A percentile compares a stretch with the other conserved stretches of the same genome.
These are phyloP conservation scores for Agrypnia vestita DNA, from an alignment of 1,140 invertebrate genomes.

Conservation along the genomic window DNA sequence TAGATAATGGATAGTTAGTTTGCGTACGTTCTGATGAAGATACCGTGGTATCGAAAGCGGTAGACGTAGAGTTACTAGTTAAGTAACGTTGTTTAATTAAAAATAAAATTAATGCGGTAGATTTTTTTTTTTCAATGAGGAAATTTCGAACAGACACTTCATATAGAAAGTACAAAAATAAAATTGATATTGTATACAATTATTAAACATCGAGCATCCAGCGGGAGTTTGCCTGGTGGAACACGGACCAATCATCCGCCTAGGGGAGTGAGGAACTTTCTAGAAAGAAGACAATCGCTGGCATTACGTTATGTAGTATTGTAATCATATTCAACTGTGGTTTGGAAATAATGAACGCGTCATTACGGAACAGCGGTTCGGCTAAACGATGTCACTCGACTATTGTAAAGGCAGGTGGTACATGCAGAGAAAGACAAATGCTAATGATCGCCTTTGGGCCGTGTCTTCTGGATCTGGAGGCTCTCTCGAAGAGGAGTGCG, in stretches of 20 bases:
- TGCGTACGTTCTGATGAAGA: too few relatives aligned
- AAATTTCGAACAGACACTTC: too few relatives aligned
- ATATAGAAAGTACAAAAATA: too few relatives aligned
- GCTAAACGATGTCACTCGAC: conserved; percentile 41
- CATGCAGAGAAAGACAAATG: conserved; percentile 32
- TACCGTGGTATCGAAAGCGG: too few relatives aligned
- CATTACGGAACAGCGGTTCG: conserved; percentile 36
- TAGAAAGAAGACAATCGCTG: conserved; percentile 29
- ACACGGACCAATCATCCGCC: conserved; percentile 23
- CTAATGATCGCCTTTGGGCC: conserved; percentile 32
- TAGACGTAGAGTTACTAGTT: too few relatives aligned
- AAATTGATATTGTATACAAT: too few relatives aligned
- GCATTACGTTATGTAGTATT: conserved; percentile 3
- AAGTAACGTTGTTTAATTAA: too few relatives aligned
- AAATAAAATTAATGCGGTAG: too few relatives aligned
- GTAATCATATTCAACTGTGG: conserved; percentile 33
- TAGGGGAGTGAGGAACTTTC: conserved; percentile 22
- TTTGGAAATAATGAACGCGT: conserved; percentile 35
- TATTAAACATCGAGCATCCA: too few relatives aligned
- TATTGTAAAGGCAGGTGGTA: conserved; percentile 24
- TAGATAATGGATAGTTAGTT: too few relatives aligned
- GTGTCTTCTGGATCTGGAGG: conserved; percentile 18
- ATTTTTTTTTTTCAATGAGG: too few relatives aligned
- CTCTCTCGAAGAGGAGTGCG: conserved; percentile 7
- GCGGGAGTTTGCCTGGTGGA: background rate